Evolutionary conservation across 2,113 vertebrate species (phyloP).

Genomic region (Siphamia tubifer): DNA sequence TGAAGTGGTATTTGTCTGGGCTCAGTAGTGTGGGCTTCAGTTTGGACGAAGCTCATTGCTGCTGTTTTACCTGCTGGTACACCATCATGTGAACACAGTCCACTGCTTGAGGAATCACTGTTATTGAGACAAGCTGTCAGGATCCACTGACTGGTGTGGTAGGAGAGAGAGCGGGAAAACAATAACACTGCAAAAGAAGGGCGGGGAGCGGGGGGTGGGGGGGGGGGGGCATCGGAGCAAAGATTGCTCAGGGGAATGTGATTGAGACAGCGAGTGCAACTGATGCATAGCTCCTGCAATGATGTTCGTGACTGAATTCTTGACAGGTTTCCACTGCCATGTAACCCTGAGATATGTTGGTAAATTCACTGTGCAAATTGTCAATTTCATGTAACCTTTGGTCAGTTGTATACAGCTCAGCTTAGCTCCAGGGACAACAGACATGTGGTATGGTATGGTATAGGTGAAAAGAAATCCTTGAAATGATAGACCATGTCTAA

Average conservation of each 20-base stretch:
- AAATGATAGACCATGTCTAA: not conserved
- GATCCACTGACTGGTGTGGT: constrained; percentile 44
- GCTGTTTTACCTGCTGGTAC: constrained; percentile 46
- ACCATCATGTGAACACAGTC: constrained; percentile 38
- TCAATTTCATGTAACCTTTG: constrained; percentile 35
- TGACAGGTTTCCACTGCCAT: constrained; percentile 34
- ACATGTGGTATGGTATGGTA: not conserved
- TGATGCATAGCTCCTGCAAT: constrained; percentile 39
- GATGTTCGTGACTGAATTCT: constrained; percentile 43
- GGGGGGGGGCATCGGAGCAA: constrained; percentile 8
- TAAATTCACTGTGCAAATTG: constrained; percentile 16
- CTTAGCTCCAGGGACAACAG: not conserved
- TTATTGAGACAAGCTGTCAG: constrained; percentile 74
- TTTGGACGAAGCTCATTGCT: constrained; percentile 1
- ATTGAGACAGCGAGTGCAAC: constrained; percentile 41
- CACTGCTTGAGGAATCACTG: constrained; percentile 56
- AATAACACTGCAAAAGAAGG: constrained; percentile 52
- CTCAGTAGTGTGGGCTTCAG: not conserved
- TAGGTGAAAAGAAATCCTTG: not conserved
- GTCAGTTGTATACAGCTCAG: not conserved
- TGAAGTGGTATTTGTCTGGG: not conserved
- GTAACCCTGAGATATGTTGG: constrained; percentile 43
- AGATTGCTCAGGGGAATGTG: constrained; percentile 38
- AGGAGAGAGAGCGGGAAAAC: constrained; percentile 47
- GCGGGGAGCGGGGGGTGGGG: constrained; percentile 12